Percentiles rank a stretch among this genome's conserved stretches.
These are phyloP conservation scores for Zaprionus davidi DNA, from an alignment of 1,140 invertebrate species.

Conservation along the genomic window DNA sequence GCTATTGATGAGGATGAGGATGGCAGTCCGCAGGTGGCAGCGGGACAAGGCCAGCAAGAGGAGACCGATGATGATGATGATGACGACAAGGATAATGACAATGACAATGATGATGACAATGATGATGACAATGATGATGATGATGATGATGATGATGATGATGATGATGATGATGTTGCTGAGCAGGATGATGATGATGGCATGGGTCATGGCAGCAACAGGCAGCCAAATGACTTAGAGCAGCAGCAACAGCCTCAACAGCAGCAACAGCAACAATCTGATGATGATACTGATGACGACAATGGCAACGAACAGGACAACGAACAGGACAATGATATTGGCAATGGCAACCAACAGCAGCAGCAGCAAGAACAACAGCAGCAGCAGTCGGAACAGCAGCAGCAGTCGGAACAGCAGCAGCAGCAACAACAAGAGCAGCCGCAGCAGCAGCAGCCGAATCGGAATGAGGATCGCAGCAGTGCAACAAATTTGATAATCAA, in stretches of 20 bases:
- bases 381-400: neutral
- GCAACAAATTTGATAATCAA: conserved; percentile 96
- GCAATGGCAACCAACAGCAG: neutral
- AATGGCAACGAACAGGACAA: neutral
- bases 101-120: neutral
- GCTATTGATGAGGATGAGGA: neutral
- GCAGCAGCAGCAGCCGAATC: neutral
- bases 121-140: neutral
- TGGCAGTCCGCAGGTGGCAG: neutral
- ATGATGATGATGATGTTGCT: neutral
- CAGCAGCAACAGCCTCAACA: conserved; percentile 1
- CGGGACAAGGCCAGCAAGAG: neutral
- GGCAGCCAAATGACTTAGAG: neutral
- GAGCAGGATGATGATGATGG: neutral
- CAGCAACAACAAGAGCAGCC: conserved; percentile 1
- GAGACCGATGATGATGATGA: conserved; percentile 8
- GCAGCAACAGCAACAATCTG: neutral
- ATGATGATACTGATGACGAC: conserved; percentile 4
- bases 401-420: too few species aligned
- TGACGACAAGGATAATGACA: neutral
- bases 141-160: neutral
- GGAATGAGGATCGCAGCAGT: conserved; percentile 18
- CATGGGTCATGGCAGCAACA: neutral
- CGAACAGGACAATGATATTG: neutral
- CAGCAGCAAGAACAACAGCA: neutral